phyloP scores from a whole-genome alignment of 1,140 invertebrate genomes.

The Bombus ignitus region DNA sequence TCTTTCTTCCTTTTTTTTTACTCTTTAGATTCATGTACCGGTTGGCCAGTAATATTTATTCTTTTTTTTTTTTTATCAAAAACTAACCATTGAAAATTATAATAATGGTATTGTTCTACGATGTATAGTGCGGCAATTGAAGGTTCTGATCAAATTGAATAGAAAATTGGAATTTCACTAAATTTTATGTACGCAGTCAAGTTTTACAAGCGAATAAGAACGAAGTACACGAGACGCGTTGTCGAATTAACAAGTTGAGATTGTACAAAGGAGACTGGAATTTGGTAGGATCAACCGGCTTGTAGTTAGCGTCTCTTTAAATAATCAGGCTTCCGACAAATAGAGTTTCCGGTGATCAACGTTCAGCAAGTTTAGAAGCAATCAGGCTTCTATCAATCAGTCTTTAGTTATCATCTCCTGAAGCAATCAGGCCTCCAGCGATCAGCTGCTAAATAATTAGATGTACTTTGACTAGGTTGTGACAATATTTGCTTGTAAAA shows the following conservation, averaged over 20 bases:
- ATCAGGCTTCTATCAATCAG: constrained; percentile 20
- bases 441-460: constrained; percentile 13
- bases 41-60: too few relatives aligned
- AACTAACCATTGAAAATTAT: too few relatives aligned
- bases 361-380: constrained; percentile 31
- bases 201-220: not conserved
- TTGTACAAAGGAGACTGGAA: not conserved
- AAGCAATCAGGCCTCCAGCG: not conserved
- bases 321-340: not conserved
- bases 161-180: not conserved
- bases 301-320: not conserved
- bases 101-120: too few relatives aligned
- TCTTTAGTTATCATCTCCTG: not conserved
- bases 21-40: not conserved
- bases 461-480: not conserved
- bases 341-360: not conserved
- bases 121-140: too few relatives aligned
- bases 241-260: not conserved
- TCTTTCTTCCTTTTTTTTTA: not conserved
- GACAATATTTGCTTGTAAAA: not conserved
- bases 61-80: too few relatives aligned
- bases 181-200: not conserved
- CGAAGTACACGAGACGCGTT: not conserved
- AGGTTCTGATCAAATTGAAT: not conserved
- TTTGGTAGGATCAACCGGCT: not conserved